Conservation (phyloP, 2,113 vertebrate genomes). For the Notarius lentiginosus region DNA sequence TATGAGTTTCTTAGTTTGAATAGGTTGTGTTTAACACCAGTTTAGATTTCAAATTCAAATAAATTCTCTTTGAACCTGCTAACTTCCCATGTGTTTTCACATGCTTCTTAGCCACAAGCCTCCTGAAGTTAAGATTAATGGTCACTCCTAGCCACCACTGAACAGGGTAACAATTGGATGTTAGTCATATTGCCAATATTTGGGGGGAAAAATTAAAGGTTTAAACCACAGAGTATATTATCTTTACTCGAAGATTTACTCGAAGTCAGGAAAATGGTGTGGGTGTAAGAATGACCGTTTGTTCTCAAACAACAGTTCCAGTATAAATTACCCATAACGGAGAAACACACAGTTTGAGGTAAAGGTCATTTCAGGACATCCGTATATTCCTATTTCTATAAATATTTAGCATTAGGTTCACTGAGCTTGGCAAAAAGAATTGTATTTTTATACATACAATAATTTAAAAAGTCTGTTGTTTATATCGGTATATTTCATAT, state of each 20-base stretch:
- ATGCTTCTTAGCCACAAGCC: neutral
- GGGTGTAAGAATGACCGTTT: conserved; percentile 40
- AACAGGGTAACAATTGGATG: conserved; percentile 11
- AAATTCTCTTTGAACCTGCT: conserved; percentile 40
- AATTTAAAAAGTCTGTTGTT: neutral
- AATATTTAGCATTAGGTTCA: conserved; percentile 25
- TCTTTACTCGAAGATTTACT: conserved; percentile 47
- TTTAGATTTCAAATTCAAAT: conserved; percentile 27
- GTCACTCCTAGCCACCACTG: conserved; percentile 9
- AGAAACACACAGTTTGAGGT: conserved; percentile 15
- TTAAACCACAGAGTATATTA: conserved; percentile 49
- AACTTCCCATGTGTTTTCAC: conserved; percentile 24
- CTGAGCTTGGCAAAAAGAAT: conserved; percentile 6
- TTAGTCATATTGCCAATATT: conserved; percentile 25
- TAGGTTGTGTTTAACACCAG: conserved; percentile 23
- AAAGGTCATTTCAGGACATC: conserved; percentile 36
- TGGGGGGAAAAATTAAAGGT: conserved; percentile 26
- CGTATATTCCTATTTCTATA: conserved; percentile 1
- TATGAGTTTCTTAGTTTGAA: conserved; percentile 34
- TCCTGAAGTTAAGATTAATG: conserved; percentile 29
- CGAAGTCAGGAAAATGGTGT: conserved; percentile 46
- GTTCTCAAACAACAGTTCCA: conserved; percentile 22
- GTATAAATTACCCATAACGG: conserved; percentile 16
- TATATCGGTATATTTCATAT: neutral
- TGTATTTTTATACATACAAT: neutral